Evolutionary conservation across 2,113 vertebrate genomes (phyloP).

Genomic region (Hydropotes inermis): DNA sequence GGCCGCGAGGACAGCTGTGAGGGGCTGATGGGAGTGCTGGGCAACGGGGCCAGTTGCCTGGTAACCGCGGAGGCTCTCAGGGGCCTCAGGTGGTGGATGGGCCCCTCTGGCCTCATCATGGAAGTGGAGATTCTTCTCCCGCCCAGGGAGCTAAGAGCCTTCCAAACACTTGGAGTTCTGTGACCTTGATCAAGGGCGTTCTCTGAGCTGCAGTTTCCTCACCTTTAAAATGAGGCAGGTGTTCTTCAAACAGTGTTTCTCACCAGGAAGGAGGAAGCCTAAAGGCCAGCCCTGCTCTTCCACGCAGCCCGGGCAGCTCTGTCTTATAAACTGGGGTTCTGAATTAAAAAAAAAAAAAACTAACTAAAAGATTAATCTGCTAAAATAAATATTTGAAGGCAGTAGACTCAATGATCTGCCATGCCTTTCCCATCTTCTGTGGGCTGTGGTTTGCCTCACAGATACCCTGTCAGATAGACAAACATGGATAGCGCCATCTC

Average conservation of each 20-base stretch:
- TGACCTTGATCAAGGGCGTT: background rate
- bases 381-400: background rate
- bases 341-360: background rate
- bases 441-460: background rate
- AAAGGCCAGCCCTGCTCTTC: background rate
- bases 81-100: conserved; percentile 20
- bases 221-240: background rate
- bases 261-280: background rate
- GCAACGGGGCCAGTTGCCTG: conserved; percentile 32
- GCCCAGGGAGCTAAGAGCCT: background rate
- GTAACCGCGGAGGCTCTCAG: conserved; percentile 1
- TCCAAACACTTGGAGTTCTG: background rate
- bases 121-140: background rate
- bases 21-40: conserved; percentile 1
- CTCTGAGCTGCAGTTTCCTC: background rate
- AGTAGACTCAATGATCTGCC: accelerated
- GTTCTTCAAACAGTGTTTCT: background rate
- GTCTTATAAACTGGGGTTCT: background rate
- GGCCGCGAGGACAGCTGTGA: conserved; percentile 36
- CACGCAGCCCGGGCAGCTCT: background rate
- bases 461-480: background rate
- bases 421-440: accelerated
- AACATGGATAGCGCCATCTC: background rate
- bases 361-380: background rate
- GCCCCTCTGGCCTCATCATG: background rate